Percentiles rank a stretch among this genome's conserved stretches.
phyloP scores from a whole-genome alignment of 2,797 vertebrate species.

The Tachyglossus aculeatus region DNA sequence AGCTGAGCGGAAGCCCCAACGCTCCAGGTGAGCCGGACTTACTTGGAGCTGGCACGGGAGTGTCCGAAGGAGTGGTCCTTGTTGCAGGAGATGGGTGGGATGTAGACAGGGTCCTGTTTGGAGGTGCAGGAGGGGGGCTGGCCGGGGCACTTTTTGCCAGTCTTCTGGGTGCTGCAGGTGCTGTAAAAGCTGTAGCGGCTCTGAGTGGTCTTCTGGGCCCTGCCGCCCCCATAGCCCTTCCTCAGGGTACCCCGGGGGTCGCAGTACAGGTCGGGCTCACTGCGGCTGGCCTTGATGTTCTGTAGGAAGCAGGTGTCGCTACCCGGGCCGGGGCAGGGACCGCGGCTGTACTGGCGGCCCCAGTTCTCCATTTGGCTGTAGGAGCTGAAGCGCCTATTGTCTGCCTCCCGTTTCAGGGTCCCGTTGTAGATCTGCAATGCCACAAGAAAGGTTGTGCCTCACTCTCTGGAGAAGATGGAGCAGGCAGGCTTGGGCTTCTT shows the following conservation, averaged over 20 bases:
- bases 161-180: conserved; percentile 74
- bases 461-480: no score
- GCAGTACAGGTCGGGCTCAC: conserved; percentile 78
- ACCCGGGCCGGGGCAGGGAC: conserved; percentile 59
- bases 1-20: not conserved
- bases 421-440: conserved; percentile 81
- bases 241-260: conserved; percentile 73
- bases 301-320: conserved; percentile 78
- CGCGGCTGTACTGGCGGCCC: conserved; percentile 64
- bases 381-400: conserved; percentile 78
- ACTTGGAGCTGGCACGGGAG: conserved; percentile 73
- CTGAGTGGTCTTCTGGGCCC: conserved; percentile 67
- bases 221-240: conserved; percentile 61
- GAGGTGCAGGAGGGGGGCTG: conserved; percentile 73
- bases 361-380: conserved; percentile 82
- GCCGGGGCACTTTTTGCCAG: conserved; percentile 61
- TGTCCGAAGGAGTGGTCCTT: conserved; percentile 72
- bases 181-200: conserved; percentile 78
- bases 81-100: conserved; percentile 69
- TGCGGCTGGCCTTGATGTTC: conserved; percentile 80
- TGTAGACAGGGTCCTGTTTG: conserved; percentile 69
- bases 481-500: no score
- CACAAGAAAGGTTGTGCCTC: no score
- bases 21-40: conserved; percentile 44
- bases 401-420: conserved; percentile 74